These are phyloP conservation scores for Pteronura brasiliensis DNA, from an alignment of 2,113 vertebrate genomes.

Conservation along the genomic window DNA sequence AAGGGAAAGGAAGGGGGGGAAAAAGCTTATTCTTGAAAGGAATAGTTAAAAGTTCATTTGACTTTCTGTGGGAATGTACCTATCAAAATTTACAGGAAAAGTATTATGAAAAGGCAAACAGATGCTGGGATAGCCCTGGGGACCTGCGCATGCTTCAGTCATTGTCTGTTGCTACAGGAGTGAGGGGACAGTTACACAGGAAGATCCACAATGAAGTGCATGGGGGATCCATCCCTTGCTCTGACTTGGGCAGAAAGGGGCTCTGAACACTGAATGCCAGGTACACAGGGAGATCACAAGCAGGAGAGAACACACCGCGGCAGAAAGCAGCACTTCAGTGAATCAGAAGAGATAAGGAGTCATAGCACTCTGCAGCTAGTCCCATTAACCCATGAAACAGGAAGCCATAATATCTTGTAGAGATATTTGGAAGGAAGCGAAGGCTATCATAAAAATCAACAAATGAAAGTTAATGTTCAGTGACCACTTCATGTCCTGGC, in stretches of 20 bases:
- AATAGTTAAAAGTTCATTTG: neutral
- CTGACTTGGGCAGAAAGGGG: neutral
- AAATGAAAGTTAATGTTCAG: neutral
- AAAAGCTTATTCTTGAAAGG: neutral
- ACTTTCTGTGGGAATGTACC: neutral
- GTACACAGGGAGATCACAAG: neutral
- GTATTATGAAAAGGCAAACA: neutral
- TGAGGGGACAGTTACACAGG: neutral
- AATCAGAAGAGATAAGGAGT: neutral
- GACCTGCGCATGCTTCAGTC: rapidly evolving
- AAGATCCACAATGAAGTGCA: neutral
- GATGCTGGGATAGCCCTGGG: neutral
- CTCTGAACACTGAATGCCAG: neutral
- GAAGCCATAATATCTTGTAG: neutral
- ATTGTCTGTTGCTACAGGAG: neutral
- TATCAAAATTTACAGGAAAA: neutral
- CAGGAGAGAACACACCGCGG: neutral
- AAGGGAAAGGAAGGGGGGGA: neutral
- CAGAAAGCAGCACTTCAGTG: neutral
- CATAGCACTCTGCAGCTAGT: neutral
- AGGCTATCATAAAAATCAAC: neutral
- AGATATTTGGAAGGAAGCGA: neutral
- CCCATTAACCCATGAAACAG: neutral
- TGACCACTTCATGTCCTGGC: neutral
- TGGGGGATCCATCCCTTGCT: neutral